These are phyloP conservation scores for Cydia pomonella DNA, from an alignment of 1,140 invertebrate genomes.

Conservation along the genomic window DNA sequence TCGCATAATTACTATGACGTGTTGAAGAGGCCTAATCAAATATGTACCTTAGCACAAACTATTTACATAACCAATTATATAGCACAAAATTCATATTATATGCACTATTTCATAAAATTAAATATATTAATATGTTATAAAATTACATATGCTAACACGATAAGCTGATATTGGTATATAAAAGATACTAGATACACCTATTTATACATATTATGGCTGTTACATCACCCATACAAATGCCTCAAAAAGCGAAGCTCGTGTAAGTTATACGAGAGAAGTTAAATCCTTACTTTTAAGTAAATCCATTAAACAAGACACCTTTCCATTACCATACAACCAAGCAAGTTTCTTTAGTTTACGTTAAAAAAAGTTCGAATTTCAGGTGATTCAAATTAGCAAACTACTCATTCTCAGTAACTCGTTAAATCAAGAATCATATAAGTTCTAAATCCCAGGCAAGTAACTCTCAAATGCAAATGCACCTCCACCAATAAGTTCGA, in stretches of 20 bases:
- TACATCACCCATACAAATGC: constrained; percentile 72
- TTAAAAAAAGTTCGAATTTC: background rate
- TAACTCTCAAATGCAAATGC: background rate
- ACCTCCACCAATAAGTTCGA: constrained; percentile 1
- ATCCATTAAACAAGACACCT: background rate
- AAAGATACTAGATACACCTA: constrained; percentile 9
- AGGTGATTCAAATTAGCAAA: background rate
- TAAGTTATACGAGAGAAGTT: background rate
- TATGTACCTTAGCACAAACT: constrained; percentile 4
- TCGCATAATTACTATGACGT: background rate
- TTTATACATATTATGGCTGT: constrained; percentile 67
- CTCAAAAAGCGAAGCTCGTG: constrained; percentile 49
- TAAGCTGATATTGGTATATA: constrained; percentile 32
- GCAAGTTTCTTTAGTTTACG: background rate
- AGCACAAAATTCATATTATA: constrained; percentile 17
- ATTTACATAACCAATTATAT: constrained; percentile 10
- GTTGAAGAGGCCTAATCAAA: background rate
- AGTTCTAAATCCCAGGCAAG: background rate
- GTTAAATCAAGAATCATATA: background rate
- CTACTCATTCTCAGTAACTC: background rate
- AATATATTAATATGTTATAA: constrained; percentile 25
- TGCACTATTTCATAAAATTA: background rate
- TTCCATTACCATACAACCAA: background rate
- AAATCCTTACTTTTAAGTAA: background rate
- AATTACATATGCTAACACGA: constrained; percentile 31